Evolutionary conservation across 1,140 invertebrate species (phyloP), one percentile per base, ranked within the genome.

Genomic region (Brachystomella parvula): DNA sequence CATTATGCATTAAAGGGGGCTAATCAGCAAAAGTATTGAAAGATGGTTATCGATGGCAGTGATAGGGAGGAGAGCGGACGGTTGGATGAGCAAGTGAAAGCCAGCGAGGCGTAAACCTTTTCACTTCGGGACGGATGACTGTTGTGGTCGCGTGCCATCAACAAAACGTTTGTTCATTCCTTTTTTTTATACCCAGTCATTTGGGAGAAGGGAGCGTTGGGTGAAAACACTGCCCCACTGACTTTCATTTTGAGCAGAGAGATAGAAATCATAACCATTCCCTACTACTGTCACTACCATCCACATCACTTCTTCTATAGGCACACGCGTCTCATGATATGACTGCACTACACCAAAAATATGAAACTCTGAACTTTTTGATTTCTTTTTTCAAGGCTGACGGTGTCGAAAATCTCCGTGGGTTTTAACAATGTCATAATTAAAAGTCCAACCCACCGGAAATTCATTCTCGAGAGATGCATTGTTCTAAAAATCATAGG

Each of bases 121-220:
- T 65, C 32, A 30, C 31, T 30, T 47, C 31, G 31, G 12, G 12
- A 2, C 6, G 24, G 60, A 61, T 33, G 60, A 61, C 60, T 15
- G 30, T 39, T 62, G 58, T 30, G 60, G 66, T 67, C 66, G 66
- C 66, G 66, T 67, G 66, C 32, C 66, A 39, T 44, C 49, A 67
- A 64, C 66, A 67, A 67, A 67, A 39, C 35, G 35, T 39, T 39
- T 39, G 35, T 19, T 39, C 19, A 6, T 39, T 21, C 26, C n/a
- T 56, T 56, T 28, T n/a, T 28, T 21, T 12, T 21, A 28, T 12
- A 21, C 49, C 21, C 49, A 56, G 19, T 56, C 49, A 56, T 21
- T 24, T 56, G n/a, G 9, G 21, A 28, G 49, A 56, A n/a, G 6
- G 9, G 19, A 28, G 49, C 49, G 21, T 6, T n/a, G n/a, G n/a